Conservation (phyloP, 2,888 invertebrate genomes). For the Drosophila neutralis region DNA sequence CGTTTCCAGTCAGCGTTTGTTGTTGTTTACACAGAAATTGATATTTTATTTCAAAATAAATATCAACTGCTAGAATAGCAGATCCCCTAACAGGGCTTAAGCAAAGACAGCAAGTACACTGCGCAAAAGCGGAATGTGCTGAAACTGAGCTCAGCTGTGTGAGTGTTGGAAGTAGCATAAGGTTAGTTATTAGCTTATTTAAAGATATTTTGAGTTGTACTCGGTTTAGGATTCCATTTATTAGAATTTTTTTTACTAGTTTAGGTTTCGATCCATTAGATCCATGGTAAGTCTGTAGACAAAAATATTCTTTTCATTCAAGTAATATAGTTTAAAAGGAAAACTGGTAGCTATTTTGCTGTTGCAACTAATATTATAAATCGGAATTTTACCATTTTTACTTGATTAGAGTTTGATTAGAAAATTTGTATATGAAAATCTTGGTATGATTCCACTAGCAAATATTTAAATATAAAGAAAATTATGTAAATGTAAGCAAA, state of each 20-base stretch:
- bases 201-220: not conserved
- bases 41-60: constrained; percentile 84
- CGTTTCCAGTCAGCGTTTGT: constrained; percentile 46
- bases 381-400: not conserved
- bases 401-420: not conserved
- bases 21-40: constrained; percentile 84
- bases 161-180: no score
- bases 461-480: no score
- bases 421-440: not conserved
- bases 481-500: no score
- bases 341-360: not conserved
- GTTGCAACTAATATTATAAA: not conserved
- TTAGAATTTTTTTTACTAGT: not conserved
- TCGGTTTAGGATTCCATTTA: not conserved
- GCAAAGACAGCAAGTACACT: constrained; percentile 10
- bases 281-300: not conserved
- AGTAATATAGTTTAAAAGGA: not conserved
- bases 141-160: not conserved
- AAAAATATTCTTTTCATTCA: not conserved
- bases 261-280: not conserved
- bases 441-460: not conserved
- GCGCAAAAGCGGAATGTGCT: not conserved
- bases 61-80: constrained; percentile 40
- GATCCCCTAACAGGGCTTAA: constrained; percentile 15
- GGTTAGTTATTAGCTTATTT: not conserved